Evolutionary conservation across 2,113 vertebrate species (phyloP), one percentile per base, ranked within the genome.

Genomic region (Microtus montanus): DNA sequence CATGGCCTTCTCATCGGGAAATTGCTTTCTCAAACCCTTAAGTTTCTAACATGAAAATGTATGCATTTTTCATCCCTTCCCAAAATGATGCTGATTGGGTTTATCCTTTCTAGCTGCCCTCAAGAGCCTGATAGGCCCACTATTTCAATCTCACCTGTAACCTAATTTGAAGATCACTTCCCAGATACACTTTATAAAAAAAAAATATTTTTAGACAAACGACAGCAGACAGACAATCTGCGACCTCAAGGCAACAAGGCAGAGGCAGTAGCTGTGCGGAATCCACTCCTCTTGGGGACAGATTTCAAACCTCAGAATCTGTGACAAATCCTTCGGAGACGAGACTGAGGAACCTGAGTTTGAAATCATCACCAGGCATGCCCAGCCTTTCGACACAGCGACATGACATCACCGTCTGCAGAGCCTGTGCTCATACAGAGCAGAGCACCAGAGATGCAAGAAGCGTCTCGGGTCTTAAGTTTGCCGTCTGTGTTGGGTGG

Each of bases 11-110:
- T 85, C 58, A 41, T n/a, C 64, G 49, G 19, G 38, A 90, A 90
- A 14, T 11, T 49, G 22, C 19, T 89, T 90, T 89, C 33, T 74
- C 61, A 96, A 64, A 77, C 75, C 93, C 79, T 84, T 3, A 58
- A 61, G 35, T 92, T 61, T 44, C 24, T 90, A 87, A 93, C 28
- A 41, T 63, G 61, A 87, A 90, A 89, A 78, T 11, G 20, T 87
- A 66, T 0, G 7, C 11, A 15, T 35, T 52, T 91, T 96, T 71
- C 79, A 82, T 78, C 73, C 85, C 19, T 92, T 35, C 13, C n/a
- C 47, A n/a, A 88, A 94, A 78, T 22, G 19, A 33, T 38, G 58
- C 19, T 6, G 3, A 68, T 17, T 85, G 6, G 38, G 15, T 47
- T 44, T 33, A 58, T 20, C n/a, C 35, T 85, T 89, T 78, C 44